A percentile compares a stretch with the other conserved stretches of the same genome.
Evolutionary conservation across 92 coral and sea anemone species (phyloP).

Genomic region (Montipora capitata): DNA sequence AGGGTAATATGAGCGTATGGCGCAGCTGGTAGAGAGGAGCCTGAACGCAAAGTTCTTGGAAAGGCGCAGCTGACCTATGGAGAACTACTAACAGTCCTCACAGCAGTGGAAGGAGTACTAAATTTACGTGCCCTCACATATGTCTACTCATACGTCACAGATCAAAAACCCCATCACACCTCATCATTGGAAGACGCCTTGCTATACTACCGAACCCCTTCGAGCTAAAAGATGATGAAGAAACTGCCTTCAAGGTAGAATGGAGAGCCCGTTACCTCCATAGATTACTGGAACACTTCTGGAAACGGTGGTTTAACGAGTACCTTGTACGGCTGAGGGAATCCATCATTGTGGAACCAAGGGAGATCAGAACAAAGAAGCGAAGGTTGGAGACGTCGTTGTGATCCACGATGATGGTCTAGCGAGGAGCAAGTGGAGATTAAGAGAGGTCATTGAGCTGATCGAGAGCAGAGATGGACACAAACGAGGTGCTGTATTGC

Average conservation of each 20-base stretch:
- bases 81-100: constrained; percentile 21
- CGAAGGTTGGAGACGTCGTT: constrained; percentile 6
- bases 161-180: constrained; percentile 35
- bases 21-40: constrained; percentile 35
- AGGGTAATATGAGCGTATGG: constrained; percentile 54
- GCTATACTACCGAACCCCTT: constrained; percentile 18
- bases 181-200: constrained; percentile 41
- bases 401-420: not conserved
- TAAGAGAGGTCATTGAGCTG: constrained; percentile 19
- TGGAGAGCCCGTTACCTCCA: constrained; percentile 3
- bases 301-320: constrained; percentile 75
- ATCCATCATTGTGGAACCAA: constrained; percentile 3
- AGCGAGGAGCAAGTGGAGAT: constrained; percentile 2
- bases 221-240: constrained; percentile 26
- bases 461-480: constrained; percentile 23
- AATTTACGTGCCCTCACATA: constrained; percentile 44
- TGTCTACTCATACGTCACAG: constrained; percentile 24
- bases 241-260: constrained; percentile 3
- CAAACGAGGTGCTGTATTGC: constrained; percentile 19
- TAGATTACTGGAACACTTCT: constrained; percentile 44
- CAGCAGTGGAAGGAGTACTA: constrained; percentile 40
- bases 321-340: constrained; percentile 40
- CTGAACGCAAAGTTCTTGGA: constrained; percentile 30
- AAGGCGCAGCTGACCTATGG: constrained; percentile 38
- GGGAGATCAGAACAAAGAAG: not conserved